These are phyloP conservation scores for Stichopus horrens DNA, from an alignment of 53 echinoderm and acorn worm species.

Conservation along the genomic window DNA sequence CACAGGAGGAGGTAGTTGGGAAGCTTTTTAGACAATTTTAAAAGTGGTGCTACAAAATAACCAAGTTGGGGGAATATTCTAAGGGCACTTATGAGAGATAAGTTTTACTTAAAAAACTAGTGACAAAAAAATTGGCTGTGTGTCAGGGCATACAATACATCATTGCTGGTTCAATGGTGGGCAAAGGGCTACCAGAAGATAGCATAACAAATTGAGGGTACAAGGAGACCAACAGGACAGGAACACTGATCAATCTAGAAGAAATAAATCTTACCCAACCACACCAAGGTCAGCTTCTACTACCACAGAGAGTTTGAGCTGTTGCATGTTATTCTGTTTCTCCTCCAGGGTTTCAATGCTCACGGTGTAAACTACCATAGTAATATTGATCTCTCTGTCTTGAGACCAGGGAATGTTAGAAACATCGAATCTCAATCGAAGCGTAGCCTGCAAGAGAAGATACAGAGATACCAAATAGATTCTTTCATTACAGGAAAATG, in stretches of 20 bases:
- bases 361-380: slow-evolving; percentile 49
- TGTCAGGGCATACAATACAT: not conserved
- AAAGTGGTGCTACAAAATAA: too few relatives aligned
- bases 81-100: too few relatives aligned
- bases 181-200: not conserved
- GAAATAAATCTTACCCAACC: slow-evolving; percentile 59
- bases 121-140: too few relatives aligned
- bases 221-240: too few relatives aligned
- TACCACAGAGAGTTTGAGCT: slow-evolving; percentile 32
- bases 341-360: slow-evolving; percentile 50
- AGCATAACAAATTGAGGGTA: not conserved
- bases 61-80: too few relatives aligned
- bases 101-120: too few relatives aligned
- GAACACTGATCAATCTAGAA: too few relatives aligned
- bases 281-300: slow-evolving; percentile 72
- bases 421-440: slow-evolving; percentile 75
- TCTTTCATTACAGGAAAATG: too few relatives aligned
- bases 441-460: slow-evolving; percentile 41
- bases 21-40: too few relatives aligned
- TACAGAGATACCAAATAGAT: not conserved
- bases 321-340: slow-evolving; percentile 37
- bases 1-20: too few relatives aligned
- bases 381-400: slow-evolving; percentile 47
- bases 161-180: not conserved
- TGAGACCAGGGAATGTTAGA: slow-evolving; percentile 50